Base-by-base conservation (phyloP, 64 coral and sea anemone species). In the Catalaphyllia jardinei region DNA sequence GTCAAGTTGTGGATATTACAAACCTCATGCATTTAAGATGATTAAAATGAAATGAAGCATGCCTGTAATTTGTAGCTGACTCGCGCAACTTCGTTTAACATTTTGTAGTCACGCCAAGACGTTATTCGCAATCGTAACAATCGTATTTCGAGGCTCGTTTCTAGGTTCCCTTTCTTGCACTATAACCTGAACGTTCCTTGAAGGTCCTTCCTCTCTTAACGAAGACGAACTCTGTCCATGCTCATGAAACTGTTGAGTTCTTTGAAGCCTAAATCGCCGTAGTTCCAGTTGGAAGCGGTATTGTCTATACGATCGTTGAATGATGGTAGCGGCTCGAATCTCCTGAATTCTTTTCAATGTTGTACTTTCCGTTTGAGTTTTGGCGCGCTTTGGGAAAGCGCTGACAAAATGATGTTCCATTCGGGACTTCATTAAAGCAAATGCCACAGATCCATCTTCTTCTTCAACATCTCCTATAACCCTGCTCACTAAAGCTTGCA, bases 391-490 rank as follows among this genome's bases (percentile, higher is more conserved):
- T 87, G 95, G 95, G 59, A 97, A 97, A 49, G 88, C 83, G 29
- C 60, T 90, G 46, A 97, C 77, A 29, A 93, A 97, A 85, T 97
- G 95, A 73, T 97, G 91, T 71, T 97, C 95, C 95, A 97, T 97
- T 54, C 90, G 79, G 11, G 91, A 83, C 67, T 97, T 93, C 95
- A 97, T 97, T 24, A 97, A 25, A n/a, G 77, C 71, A 76, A 92
- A 97, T 16, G 95, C 95, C 0, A 97, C 88, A 0, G 82, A 87
- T 24, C 79, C 15, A 9, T 57, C 77, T 7, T 86, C 95, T 31
- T 93, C 91, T 27, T 97, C 95, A 24, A 97, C 93, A 1, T 93
- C 92, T 0, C 95, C 95, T 50, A 97, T 87, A 79, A 93, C 83
- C 90, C 92, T 65, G 59, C 95, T 77, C 17, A 99, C 97, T 30